phyloP scores from a whole-genome alignment of 2,113 vertebrate species.

The Lamprotornis superbus region DNA sequence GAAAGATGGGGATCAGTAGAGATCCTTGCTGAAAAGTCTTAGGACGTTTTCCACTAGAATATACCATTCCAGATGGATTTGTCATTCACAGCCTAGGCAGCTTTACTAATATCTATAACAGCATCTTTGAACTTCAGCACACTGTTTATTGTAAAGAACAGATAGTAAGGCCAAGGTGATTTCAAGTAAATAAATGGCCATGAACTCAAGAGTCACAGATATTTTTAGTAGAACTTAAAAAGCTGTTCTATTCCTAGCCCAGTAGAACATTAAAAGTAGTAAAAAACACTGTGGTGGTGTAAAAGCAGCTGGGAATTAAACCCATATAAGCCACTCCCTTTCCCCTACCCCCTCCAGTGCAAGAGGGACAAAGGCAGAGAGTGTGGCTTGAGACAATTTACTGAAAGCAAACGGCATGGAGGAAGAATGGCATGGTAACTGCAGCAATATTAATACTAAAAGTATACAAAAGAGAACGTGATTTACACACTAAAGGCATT shows the following conservation, averaged over 20 bases:
- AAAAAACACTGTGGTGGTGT: background rate
- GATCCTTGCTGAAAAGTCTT: background rate
- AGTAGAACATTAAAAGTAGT: background rate
- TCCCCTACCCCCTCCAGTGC: too few species aligned
- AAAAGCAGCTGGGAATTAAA: background rate
- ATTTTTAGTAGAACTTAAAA: background rate
- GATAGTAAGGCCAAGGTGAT: background rate
- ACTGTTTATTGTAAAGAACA: background rate
- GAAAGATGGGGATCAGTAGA: background rate
- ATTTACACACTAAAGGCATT: background rate
- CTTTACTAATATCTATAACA: background rate
- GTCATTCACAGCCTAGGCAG: background rate
- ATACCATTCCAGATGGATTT: background rate
- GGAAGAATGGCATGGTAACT: background rate
- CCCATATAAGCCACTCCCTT: background rate
- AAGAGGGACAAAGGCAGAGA: background rate
- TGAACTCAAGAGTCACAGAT: background rate
- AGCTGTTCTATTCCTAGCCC: background rate
- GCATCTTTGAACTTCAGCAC: background rate
- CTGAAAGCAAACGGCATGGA: background rate
- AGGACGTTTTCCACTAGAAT: background rate
- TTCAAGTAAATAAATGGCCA: background rate
- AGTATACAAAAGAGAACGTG: rapidly evolving
- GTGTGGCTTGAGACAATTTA: background rate
- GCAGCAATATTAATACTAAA: background rate